A percentile compares a stretch with the other conserved stretches of the same genome.
Conservation (phyloP, 2,888 invertebrate species). For the Heliothis peltigera region DNA sequence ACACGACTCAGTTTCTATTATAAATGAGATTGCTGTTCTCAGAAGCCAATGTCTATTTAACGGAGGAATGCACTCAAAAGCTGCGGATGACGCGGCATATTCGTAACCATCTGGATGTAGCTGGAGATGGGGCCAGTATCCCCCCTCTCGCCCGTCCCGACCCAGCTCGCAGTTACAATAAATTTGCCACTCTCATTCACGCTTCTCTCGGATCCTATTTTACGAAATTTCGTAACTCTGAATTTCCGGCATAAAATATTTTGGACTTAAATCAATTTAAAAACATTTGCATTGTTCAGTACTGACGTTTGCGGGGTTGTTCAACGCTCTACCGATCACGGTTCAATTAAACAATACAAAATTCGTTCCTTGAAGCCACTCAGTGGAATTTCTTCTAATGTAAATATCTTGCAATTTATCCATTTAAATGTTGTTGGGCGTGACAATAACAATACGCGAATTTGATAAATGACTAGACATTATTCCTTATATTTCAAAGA, state of each 20-base stretch:
- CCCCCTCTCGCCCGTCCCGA: neutral
- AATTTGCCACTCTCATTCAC: conserved; percentile 55
- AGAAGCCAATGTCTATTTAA: conserved; percentile 49
- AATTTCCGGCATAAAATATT: conserved; percentile 42
- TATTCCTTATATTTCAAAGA: conserved; percentile 22
- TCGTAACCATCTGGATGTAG: conserved; percentile 43
- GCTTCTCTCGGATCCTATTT: conserved; percentile 48
- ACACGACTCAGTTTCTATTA: conserved; percentile 29
- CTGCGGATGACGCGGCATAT: conserved; percentile 50
- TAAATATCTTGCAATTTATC: conserved; percentile 6
- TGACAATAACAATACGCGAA: conserved; percentile 20
- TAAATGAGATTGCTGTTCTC: conserved; percentile 48
- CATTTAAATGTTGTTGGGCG: conserved; percentile 7
- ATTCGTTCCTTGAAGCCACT: neutral
- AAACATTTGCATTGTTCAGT: conserved; percentile 34
- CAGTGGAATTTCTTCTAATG: neutral
- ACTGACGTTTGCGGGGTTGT: conserved; percentile 13
- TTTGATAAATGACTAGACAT: conserved; percentile 43
- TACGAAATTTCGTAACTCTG: conserved; percentile 46
- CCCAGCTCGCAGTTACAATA: conserved; percentile 43
- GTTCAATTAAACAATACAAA: conserved; percentile 15
- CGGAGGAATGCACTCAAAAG: conserved; percentile 52
- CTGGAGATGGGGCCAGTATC: conserved; percentile 12
- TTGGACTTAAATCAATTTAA: conserved; percentile 37
- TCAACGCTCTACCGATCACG: conserved; percentile 10